Evolutionary conservation across 2,113 vertebrate species (phyloP).

Genomic region (Megatriorchis doriae): DNA sequence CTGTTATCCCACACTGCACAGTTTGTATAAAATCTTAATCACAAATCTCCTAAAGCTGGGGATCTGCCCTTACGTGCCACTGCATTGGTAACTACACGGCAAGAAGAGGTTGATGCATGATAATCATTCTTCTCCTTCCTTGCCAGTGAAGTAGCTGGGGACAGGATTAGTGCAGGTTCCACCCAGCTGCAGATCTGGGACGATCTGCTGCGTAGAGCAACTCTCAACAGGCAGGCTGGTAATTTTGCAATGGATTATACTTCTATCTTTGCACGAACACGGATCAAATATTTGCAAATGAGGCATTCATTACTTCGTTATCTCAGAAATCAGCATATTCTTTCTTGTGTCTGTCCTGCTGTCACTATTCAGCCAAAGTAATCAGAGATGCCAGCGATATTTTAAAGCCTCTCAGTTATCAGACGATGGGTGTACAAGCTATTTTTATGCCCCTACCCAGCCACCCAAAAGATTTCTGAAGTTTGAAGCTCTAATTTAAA

Average conservation of each 20-base stretch:
- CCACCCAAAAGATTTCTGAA: not conserved
- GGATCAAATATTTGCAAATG: not conserved
- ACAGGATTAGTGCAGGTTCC: not conserved
- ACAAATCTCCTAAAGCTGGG: not conserved
- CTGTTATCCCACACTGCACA: not conserved
- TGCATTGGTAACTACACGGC: not conserved
- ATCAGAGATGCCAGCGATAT: not conserved
- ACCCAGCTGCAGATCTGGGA: not conserved
- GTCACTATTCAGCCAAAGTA: not conserved
- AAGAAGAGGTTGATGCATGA: not conserved
- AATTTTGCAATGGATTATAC: not conserved
- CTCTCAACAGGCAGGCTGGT: not conserved
- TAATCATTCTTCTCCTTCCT: not conserved
- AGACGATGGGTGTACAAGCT: not conserved
- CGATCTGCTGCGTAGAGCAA: rapidly evolving
- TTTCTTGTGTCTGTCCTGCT: not conserved
- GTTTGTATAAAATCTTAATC: not conserved
- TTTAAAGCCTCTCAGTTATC: not conserved
- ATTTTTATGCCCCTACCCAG: not conserved
- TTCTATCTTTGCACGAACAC: not conserved
- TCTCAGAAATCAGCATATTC: not conserved
- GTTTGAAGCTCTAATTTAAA: not conserved
- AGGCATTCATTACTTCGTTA: not conserved
- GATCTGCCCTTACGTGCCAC: not conserved
- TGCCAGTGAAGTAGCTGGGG: not conserved